phyloP scores from a whole-genome alignment of 2,797 vertebrate genomes.

The Sebastes kiyomatsui region DNA sequence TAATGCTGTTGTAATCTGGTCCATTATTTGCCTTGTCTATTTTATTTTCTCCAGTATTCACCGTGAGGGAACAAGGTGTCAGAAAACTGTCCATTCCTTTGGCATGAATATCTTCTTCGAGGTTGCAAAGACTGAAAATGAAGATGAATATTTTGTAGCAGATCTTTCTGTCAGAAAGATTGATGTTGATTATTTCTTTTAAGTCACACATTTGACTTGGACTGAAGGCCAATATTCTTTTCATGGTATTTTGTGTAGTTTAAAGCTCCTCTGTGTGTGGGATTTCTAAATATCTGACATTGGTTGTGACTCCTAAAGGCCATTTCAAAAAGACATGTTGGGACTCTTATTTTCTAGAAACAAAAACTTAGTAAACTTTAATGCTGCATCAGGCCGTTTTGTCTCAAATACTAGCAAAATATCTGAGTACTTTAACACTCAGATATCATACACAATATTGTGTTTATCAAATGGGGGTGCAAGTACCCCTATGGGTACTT shows the following conservation, averaged over 20 bases:
- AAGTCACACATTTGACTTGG: neutral
- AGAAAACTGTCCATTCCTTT: neutral
- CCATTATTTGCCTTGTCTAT: constrained; percentile 12
- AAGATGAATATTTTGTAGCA: neutral
- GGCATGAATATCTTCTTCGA: neutral
- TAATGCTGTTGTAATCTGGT: neutral
- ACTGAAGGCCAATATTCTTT: neutral
- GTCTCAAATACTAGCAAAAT: neutral
- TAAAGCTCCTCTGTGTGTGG: neutral
- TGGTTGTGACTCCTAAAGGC: neutral
- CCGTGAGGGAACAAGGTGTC: neutral
- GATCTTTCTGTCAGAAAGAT: neutral
- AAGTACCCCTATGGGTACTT: neutral
- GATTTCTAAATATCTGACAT: neutral
- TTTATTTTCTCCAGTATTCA: neutral
- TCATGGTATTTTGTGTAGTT: neutral
- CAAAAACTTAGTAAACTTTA: no score
- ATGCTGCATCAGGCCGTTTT: neutral
- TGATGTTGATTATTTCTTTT: neutral
- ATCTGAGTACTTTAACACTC: no score
- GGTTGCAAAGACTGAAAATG: neutral
- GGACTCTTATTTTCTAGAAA: neutral
- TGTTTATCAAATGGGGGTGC: no score
- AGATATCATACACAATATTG: no score
- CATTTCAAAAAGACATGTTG: neutral